These are phyloP conservation scores for Norana najaformis DNA, from an alignment of 2,888 invertebrate genomes.

Conservation along the genomic window DNA sequence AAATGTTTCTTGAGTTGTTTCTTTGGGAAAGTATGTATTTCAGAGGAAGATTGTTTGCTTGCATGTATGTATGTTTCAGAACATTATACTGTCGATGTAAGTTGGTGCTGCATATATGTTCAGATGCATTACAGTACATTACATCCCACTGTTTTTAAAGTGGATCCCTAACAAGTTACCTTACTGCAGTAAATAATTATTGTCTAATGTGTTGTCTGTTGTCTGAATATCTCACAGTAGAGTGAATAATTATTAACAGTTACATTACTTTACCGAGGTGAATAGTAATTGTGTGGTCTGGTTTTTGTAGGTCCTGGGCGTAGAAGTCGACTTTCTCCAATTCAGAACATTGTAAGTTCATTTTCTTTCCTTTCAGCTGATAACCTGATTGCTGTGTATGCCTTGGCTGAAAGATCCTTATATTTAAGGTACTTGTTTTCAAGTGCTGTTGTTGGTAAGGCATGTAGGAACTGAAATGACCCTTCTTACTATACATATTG, in stretches of 20 bases:
- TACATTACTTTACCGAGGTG: neutral
- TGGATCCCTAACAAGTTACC: too few relatives aligned
- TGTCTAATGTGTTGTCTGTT: neutral
- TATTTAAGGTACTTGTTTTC: too few relatives aligned
- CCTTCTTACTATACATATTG: too few relatives aligned
- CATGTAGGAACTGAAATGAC: too few relatives aligned
- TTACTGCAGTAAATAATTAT: too few relatives aligned
- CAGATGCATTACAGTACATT: neutral
- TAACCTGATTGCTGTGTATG: neutral
- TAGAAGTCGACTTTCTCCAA: slow-evolving; percentile 40
- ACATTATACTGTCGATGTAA: too few relatives aligned
- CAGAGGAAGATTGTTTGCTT: too few relatives aligned
- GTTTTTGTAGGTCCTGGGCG: slow-evolving; percentile 35
- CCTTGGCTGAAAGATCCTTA: neutral
- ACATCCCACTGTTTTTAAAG: neutral
- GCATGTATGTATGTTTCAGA: too few relatives aligned
- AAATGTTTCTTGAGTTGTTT: too few relatives aligned
- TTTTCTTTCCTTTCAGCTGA: neutral
- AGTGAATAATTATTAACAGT: neutral
- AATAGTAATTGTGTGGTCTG: neutral
- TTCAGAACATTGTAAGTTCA: slow-evolving; percentile 44
- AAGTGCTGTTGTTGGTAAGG: too few relatives aligned
- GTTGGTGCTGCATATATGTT: neutral
- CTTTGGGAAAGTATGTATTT: too few relatives aligned
- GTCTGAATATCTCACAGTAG: neutral